Evolutionary conservation across 1,140 invertebrate genomes (phyloP).

Genomic region (Ceratitis capitata): DNA sequence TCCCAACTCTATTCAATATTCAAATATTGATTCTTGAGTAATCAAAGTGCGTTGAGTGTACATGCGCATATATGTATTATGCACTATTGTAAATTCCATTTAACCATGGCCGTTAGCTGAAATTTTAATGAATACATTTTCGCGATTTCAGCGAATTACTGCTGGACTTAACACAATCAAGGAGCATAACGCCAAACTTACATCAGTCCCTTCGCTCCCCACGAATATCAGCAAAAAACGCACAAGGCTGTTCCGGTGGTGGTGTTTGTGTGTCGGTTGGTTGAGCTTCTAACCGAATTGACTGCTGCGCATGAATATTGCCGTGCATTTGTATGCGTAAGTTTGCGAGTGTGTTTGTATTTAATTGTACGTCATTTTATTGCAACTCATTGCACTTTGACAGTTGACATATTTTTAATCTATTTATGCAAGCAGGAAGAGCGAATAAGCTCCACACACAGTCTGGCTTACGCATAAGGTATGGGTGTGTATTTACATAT

Average conservation of each 20-base stretch:
- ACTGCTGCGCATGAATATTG: not conserved
- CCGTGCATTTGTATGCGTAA: not conserved
- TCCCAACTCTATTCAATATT: not conserved
- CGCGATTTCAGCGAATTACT: slow-evolving; percentile 34
- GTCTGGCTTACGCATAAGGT: not conserved
- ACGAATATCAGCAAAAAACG: not conserved
- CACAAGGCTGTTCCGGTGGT: not conserved
- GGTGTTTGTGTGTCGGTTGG: not conserved
- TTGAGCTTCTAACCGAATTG: not conserved
- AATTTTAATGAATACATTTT: slow-evolving; percentile 31
- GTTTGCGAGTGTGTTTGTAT: not conserved
- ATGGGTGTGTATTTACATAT: not conserved
- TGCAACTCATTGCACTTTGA: slow-evolving; percentile 37
- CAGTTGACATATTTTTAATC: slow-evolving; percentile 38
- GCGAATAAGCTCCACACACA: slow-evolving; percentile 7
- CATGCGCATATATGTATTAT: not conserved
- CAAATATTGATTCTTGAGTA: slow-evolving; percentile 14
- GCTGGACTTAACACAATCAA: slow-evolving; percentile 27
- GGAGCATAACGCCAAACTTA: not conserved
- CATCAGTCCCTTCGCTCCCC: not conserved
- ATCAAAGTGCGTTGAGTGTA: not conserved
- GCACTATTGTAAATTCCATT: not conserved
- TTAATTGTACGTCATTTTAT: slow-evolving; percentile 2
- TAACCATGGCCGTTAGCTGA: not conserved
- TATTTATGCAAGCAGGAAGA: slow-evolving; percentile 30